Conservation (phyloP, 2,797 vertebrate genomes). For the Phoebastria nigripes region DNA sequence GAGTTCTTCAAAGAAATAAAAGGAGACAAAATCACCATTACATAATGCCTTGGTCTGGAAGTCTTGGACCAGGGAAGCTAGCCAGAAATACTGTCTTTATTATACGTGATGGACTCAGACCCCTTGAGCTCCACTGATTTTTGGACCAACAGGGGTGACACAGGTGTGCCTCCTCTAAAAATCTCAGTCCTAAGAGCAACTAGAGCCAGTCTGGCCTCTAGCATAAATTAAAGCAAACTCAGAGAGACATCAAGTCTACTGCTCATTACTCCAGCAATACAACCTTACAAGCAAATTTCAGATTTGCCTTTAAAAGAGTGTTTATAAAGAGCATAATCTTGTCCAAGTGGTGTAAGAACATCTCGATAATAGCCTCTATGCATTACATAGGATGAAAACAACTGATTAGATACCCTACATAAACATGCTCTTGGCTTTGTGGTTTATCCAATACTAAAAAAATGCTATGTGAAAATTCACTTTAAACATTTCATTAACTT, state of each 20-base stretch:
- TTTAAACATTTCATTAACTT: slow-evolving; percentile 42
- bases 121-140: neutral
- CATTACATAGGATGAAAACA: neutral
- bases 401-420: neutral
- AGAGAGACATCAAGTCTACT: neutral
- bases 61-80: neutral
- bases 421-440: neutral
- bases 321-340: neutral
- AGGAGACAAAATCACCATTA: neutral
- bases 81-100: neutral
- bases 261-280: neutral
- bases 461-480: neutral
- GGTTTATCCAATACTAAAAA: neutral
- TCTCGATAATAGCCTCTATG: neutral
- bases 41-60: neutral
- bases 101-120: neutral
- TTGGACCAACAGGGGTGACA: neutral
- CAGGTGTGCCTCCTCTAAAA: neutral
- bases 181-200: neutral
- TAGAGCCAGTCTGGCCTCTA: neutral
- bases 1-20: neutral
- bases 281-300: neutral
- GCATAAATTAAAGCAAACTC: neutral
- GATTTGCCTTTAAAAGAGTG: neutral
- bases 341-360: neutral